Percentiles rank a stretch among this genome's conserved stretches.
Conservation (phyloP, 1,140 invertebrate species). For the Brachionus koreanus region DNA sequence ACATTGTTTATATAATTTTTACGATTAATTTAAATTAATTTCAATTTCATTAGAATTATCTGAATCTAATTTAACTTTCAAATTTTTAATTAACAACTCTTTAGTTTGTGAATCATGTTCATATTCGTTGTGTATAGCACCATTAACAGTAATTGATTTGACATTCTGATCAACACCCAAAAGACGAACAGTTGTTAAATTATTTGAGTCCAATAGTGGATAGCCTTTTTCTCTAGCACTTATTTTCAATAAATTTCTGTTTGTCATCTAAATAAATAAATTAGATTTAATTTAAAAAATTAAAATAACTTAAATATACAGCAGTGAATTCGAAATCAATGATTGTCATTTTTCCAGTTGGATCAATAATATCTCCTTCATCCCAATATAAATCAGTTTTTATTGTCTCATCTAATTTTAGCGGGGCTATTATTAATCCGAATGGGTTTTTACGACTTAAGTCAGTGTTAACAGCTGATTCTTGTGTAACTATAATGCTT, state of each 20-base stretch:
- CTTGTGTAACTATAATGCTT: conserved; percentile 55
- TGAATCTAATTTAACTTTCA: background rate
- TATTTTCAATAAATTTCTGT: background rate
- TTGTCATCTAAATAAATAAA: background rate
- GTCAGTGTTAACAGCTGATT: conserved; percentile 46
- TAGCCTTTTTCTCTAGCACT: background rate
- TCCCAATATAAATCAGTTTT: conserved; percentile 45
- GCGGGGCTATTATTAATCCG: conserved; percentile 39
- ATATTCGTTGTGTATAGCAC: background rate
- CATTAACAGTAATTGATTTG: background rate
- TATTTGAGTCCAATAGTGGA: background rate
- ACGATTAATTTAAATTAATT: conserved; percentile 6
- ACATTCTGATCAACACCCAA: background rate
- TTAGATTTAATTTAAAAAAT: background rate
- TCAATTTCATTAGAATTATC: background rate
- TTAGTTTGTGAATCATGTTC: background rate
- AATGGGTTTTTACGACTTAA: conserved; percentile 43
- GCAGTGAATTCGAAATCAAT: background rate
- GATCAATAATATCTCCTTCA: conserved; percentile 45
- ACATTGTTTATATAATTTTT: background rate
- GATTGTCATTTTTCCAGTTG: background rate
- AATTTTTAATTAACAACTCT: background rate
- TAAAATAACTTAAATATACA: background rate
- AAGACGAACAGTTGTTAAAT: background rate
- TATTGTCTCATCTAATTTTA: conserved; percentile 4